Conservation (phyloP, 2,113 vertebrate species). For the Chunga burmeisteri region DNA sequence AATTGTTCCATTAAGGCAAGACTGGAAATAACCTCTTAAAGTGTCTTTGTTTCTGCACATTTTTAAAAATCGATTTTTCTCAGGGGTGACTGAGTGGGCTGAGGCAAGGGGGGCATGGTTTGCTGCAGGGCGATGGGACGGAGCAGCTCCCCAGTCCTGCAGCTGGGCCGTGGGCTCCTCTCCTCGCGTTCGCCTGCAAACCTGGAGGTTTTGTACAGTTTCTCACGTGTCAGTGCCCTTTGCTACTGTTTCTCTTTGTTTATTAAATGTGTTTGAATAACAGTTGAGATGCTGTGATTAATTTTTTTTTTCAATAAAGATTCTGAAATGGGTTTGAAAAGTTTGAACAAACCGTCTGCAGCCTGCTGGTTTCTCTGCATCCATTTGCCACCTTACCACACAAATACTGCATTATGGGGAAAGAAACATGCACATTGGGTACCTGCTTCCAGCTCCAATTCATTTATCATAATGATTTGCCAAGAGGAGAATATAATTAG, state of each 20-base stretch:
- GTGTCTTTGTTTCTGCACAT: constrained; percentile 68
- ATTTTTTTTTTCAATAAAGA: constrained; percentile 60
- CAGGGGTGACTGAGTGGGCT: constrained; percentile 60
- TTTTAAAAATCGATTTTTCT: constrained; percentile 53
- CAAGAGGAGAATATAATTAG: not conserved
- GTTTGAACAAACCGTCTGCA: not conserved
- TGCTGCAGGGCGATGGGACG: not conserved
- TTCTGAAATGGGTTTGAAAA: constrained; percentile 26
- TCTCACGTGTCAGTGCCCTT: constrained; percentile 64
- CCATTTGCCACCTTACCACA: not conserved
- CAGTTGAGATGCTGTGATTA: constrained; percentile 62
- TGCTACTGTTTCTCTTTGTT: constrained; percentile 69
- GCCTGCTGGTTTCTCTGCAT: not conserved
- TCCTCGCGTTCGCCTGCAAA: constrained; percentile 12
- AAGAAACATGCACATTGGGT: not conserved
- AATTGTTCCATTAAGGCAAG: constrained; percentile 24
- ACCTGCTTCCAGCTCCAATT: not conserved
- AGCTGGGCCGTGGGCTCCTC: constrained; percentile 12
- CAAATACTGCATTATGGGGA: not conserved
- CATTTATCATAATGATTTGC: not conserved
- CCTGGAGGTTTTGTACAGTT: constrained; percentile 57
- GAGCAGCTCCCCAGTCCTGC: constrained; percentile 7
- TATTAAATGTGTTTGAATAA: constrained; percentile 73
- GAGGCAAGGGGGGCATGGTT: constrained; percentile 10
- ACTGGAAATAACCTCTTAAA: constrained; percentile 38